Base-by-base conservation (phyloP, 2,888 invertebrate species). In the Plusia festucae region DNA sequence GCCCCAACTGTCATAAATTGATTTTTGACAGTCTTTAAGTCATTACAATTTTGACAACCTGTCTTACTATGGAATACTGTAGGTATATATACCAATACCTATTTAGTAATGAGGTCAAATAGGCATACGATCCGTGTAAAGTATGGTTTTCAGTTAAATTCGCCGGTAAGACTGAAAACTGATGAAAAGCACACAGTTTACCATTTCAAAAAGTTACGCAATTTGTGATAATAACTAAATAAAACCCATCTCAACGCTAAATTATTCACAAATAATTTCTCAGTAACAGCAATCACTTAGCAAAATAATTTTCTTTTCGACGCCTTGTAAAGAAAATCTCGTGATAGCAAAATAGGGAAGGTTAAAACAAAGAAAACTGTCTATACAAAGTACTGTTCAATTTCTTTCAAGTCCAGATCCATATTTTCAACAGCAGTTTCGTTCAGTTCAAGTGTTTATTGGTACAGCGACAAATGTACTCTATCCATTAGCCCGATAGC, bases 381-480 rank as follows among this genome's bases (percentile, higher is more conserved):
- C 7, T 15, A 16, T 13, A 54, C 27, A 24, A 11, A 32, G 15
- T 44, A 24, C 15, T 11, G 8, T 55, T 13, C n/a, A 18, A 22
- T 18, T 20, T 53, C 27, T 20, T 15, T 60, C 20, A 58, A 15
- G 16, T 58, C 44, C 11, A 46, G 22, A 44, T 60, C 13, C 9
- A n/a, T 63, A 32, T 20, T 30, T 53, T 18, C 18, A 13, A 52
- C 0, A 15, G 24, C 34, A 11, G 22, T 59, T 46, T 34, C 32
- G 27, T 52, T 56, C 24, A 32, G 11, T 9, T 24, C 20, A 40
- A 32, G 58, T 15, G 51, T 30, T 44, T 30, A 61, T 58, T 73
- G 46, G 30, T 55, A 34, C 49, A 20, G n/a, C 18, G 30, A 46
- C 13, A 57, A 74, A 64, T n/a, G n/a, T n/a, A n/a, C n/a, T n/a